Conservation (phyloP, 1,140 invertebrate genomes). For the Venturia canescens region DNA sequence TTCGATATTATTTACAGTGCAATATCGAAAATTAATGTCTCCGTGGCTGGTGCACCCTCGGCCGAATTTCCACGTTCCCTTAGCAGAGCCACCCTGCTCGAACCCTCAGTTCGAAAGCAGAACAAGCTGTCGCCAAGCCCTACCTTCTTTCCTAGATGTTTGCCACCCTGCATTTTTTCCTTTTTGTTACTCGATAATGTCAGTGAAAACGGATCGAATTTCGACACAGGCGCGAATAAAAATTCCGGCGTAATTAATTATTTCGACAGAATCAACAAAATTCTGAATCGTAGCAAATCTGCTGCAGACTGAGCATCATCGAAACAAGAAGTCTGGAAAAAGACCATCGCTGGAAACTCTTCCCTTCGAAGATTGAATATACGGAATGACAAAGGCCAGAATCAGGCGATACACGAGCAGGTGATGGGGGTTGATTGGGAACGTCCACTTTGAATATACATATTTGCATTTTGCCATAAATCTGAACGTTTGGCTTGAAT, state of each 20-base stretch:
- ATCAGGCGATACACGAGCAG: background rate
- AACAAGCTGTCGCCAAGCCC: constrained; percentile 2
- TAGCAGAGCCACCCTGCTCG: background rate
- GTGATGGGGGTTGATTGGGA: background rate
- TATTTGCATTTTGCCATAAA: background rate
- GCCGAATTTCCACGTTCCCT: constrained; percentile 20
- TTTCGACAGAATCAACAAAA: too few species aligned
- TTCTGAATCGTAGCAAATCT: too few species aligned
- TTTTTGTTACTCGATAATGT: background rate
- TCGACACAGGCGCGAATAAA: too few species aligned
- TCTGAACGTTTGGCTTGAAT: constrained; percentile 4
- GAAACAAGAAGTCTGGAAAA: background rate
- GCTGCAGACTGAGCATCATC: too few species aligned
- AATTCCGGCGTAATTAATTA: too few species aligned
- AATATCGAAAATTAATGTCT: constrained; percentile 62
- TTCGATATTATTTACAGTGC: constrained; percentile 61
- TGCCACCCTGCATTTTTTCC: background rate
- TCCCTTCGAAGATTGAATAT: background rate
- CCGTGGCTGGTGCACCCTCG: background rate
- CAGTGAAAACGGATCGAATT: background rate
- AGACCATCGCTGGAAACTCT: background rate
- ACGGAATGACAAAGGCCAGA: background rate
- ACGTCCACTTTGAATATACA: background rate
- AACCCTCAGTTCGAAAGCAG: background rate
- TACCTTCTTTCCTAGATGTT: background rate